Conservation (phyloP, 2,888 invertebrate species). For the Agriopis marginaria region DNA sequence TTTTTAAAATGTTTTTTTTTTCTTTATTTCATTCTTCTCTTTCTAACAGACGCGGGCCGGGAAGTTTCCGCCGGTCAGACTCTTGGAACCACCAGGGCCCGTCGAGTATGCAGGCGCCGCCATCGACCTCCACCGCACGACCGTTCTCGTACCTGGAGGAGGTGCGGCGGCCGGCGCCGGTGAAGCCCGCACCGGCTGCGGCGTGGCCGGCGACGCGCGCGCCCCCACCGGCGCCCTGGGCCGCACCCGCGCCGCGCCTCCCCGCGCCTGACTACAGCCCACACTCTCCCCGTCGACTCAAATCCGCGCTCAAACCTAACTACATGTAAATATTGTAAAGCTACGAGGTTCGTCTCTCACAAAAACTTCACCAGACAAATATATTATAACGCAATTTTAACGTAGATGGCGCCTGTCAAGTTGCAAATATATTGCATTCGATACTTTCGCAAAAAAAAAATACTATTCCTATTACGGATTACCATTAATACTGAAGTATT, state of each 20-base stretch:
- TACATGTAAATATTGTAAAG: not conserved
- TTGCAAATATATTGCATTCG: too few relatives aligned
- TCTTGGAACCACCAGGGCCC: slow-evolving; percentile 63
- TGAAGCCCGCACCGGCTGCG: slow-evolving; percentile 49
- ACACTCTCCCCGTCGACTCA: slow-evolving; percentile 63
- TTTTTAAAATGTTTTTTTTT: slow-evolving; percentile 3
- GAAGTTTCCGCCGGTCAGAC: slow-evolving; percentile 63
- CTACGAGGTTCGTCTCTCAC: too few relatives aligned
- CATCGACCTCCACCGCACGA: slow-evolving; percentile 24
- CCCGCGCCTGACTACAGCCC: slow-evolving; percentile 78
- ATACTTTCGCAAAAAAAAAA: too few relatives aligned
- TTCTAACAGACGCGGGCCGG: slow-evolving; percentile 23
- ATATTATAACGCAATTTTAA: too few relatives aligned
- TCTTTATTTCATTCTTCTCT: slow-evolving; percentile 14
- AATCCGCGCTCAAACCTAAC: slow-evolving; percentile 66
- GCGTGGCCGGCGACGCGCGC: slow-evolving; percentile 59
- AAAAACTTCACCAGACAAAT: too few relatives aligned
- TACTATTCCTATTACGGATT: too few relatives aligned
- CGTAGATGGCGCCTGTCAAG: too few relatives aligned
- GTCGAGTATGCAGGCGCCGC: slow-evolving; percentile 35
- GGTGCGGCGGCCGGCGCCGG: slow-evolving; percentile 52
- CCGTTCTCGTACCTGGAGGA: slow-evolving; percentile 72
- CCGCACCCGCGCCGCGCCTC: slow-evolving; percentile 52
- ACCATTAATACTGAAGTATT: too few relatives aligned
- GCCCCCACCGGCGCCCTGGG: slow-evolving; percentile 42